phyloP scores from a whole-genome alignment of 1,140 invertebrate species.

The Gonatopus flavifemur region DNA sequence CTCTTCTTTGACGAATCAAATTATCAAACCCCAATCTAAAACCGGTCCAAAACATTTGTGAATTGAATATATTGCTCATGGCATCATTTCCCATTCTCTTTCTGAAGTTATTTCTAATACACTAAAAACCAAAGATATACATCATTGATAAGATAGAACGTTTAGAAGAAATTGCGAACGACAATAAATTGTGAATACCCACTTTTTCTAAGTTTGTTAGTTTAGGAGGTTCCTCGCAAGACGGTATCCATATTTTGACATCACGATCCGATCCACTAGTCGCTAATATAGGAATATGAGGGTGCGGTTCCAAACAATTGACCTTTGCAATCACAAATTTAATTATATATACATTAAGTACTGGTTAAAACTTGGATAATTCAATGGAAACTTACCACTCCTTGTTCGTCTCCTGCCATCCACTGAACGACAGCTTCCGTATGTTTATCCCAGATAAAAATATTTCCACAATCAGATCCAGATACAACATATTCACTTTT shows the following conservation, averaged over 20 bases:
- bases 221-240: conserved; percentile 62
- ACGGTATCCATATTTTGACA: conserved; percentile 92
- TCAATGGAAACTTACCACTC: conserved; percentile 70
- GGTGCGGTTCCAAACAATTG: conserved; percentile 91
- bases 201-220: conserved; percentile 60
- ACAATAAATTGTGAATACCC: conserved; percentile 20
- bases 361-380: conserved; percentile 3
- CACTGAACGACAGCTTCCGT: conserved; percentile 87
- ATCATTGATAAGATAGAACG: conserved; percentile 1
- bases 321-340: conserved; percentile 61
- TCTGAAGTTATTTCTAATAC: conserved; percentile 55
- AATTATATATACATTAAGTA: neutral
- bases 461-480: conserved; percentile 93
- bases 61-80: conserved; percentile 56
- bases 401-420: conserved; percentile 80
- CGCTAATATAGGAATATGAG: conserved; percentile 81
- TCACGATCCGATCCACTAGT: conserved; percentile 90
- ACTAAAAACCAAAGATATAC: conserved; percentile 26
- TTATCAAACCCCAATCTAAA: too few species aligned
- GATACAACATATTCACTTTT: conserved; percentile 88
- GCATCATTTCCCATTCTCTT: conserved; percentile 54
- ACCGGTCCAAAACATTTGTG: conserved; percentile 63
- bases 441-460: conserved; percentile 93
- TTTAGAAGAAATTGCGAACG: neutral
- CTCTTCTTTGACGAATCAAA: too few species aligned